Base-by-base conservation (phyloP, 2,888 invertebrate genomes). In the Mythimna loreyi region DNA sequence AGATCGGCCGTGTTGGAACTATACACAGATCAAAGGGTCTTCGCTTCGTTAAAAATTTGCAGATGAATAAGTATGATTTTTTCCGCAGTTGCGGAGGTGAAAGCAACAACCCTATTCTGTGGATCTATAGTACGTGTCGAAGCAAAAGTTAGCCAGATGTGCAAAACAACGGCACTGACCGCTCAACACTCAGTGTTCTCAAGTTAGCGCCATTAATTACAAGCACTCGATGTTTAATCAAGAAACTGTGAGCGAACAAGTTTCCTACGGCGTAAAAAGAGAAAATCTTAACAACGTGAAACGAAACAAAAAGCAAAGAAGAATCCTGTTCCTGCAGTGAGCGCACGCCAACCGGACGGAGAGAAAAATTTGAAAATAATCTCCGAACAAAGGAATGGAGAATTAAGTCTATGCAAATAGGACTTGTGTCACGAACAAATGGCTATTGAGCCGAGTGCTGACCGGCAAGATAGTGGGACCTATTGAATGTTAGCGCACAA, bases 221-320 rank as follows among this genome's bases (percentile, higher is more conserved):
- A 76, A 72, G 58, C 75, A 73, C 78, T 86, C 80, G 80, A 83
- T 84, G 80, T 84, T 89, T 87, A 85, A 87, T 87, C 84, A 85
- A 86, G 78, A 77, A 85, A 77, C 82, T 79, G 76, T 75, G 69
- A 80, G 68, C 78, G 72, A 72, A 76, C 75, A 72, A 85, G 81
- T 81, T 77, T 77, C 67, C 70, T 64, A 65, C 60, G 55, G 45
- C 53, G 56, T 61, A 82, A 77, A 82, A 76, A 76, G 65, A 72
- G 71, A 76, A 83, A 82, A 82, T 62, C 52, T 77, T 47, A 77
- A 72, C 82, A 72, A 68, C 61, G 56, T 52, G 45, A 73, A 59
- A 72, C 67, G 53, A 67, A 75, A 73, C 49, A 68, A 65, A 79
- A 76, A 80, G 30, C 55, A 61, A 64, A 62, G 55, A 30, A 58